phyloP scores from a whole-genome alignment of 2,113 vertebrate species.

The Heloderma charlesbogerti region DNA sequence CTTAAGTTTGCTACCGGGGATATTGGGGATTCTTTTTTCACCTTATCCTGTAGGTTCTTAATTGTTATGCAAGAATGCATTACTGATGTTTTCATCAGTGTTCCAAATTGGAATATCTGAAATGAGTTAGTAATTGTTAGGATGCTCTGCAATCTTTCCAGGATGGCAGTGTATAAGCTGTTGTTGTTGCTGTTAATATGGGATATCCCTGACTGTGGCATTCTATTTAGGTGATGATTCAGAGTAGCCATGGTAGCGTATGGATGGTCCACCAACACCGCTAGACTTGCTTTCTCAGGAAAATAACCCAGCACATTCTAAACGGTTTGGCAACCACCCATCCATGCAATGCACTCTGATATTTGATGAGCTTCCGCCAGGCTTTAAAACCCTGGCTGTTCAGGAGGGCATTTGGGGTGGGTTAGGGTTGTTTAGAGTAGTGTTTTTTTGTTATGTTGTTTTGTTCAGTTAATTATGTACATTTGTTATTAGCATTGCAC shows the following conservation, averaged over 20 bases:
- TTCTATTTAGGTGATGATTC: neutral
- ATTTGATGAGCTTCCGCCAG: too few species aligned
- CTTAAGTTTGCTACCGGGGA: neutral
- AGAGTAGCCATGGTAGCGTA: neutral
- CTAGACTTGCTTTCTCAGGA: neutral
- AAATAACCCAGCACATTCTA: neutral
- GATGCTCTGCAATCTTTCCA: neutral
- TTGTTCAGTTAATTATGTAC: too few species aligned
- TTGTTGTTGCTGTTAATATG: accelerated
- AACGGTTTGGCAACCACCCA: neutral
- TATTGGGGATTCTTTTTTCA: neutral
- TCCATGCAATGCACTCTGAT: neutral
- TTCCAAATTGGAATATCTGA: accelerated
- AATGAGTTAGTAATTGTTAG: neutral
- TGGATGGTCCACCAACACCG: neutral
- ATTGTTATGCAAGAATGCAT: accelerated
- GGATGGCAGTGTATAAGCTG: neutral
- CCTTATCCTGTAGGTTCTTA: accelerated
- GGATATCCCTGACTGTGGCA: neutral
- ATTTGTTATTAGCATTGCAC: too few species aligned
- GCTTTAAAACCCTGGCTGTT: too few species aligned
- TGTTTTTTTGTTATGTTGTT: too few species aligned
- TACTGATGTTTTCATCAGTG: accelerated
- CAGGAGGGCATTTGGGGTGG: too few species aligned
- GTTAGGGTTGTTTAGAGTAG: too few species aligned